Conservation (phyloP, 2,888 invertebrate species). For the Aplocera efformata region DNA sequence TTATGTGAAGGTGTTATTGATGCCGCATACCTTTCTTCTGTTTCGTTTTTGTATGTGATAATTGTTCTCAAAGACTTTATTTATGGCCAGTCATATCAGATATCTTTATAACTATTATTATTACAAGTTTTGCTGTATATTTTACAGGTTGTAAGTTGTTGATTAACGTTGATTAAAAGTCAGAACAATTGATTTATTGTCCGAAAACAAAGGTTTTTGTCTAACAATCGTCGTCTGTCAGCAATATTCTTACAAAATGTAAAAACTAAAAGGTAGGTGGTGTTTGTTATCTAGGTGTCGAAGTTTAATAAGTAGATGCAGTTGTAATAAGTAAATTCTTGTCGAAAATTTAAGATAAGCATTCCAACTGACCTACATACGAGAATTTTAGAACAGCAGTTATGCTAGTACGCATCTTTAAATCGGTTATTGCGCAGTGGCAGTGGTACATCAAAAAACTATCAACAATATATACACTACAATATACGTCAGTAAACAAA, state of each 20-base stretch:
- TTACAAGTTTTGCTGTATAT: too few species aligned
- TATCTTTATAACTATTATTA: too few species aligned
- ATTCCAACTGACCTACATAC: slow-evolving; percentile 26
- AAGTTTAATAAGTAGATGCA: slow-evolving; percentile 13
- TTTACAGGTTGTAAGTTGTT: too few species aligned
- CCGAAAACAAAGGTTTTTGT: too few species aligned
- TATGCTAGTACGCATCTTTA: slow-evolving; percentile 19
- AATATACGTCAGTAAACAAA: slow-evolving; percentile 3
- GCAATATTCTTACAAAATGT: too few species aligned
- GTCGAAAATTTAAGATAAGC: slow-evolving; percentile 17
- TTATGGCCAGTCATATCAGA: too few species aligned
- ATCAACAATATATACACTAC: slow-evolving; percentile 16
- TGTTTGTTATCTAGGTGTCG: slow-evolving; percentile 10
- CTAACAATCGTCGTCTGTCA: too few species aligned
- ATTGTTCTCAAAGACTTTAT: too few species aligned
- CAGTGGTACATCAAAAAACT: slow-evolving; percentile 42
- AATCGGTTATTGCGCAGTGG: slow-evolving; percentile 44
- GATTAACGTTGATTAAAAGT: too few species aligned
- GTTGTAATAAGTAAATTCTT: slow-evolving; percentile 19
- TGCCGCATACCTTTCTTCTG: background rate
- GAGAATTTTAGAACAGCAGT: slow-evolving; percentile 17
- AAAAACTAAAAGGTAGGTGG: background rate
- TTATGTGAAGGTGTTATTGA: background rate
- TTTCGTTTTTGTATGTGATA: too few species aligned
- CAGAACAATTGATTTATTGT: too few species aligned